Evolutionary conservation across 2,113 vertebrate species (phyloP).

Genomic region (Oenanthe oenanthe): DNA sequence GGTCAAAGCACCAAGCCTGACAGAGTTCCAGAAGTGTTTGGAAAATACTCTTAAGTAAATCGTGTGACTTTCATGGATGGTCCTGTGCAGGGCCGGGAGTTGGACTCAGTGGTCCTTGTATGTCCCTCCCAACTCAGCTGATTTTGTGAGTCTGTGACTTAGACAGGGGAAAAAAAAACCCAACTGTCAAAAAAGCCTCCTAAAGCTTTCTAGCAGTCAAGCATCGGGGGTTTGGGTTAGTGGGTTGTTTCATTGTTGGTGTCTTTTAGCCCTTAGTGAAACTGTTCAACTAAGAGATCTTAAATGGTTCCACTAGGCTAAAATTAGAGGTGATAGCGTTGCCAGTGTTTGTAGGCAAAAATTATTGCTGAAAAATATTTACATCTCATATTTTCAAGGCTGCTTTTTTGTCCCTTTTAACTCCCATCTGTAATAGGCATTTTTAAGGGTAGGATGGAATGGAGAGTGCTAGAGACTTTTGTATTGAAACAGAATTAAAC

Average conservation of each 20-base stretch:
- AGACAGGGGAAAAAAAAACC: rapidly evolving
- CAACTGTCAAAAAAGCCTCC: background rate
- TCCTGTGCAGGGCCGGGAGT: background rate
- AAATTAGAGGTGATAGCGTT: background rate
- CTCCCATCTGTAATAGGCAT: background rate
- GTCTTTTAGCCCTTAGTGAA: background rate
- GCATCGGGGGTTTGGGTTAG: background rate
- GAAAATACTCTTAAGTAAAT: rapidly evolving
- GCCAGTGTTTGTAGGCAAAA: background rate
- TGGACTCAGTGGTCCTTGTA: background rate
- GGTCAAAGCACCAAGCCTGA: background rate
- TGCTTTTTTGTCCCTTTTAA: background rate
- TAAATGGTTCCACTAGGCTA: background rate
- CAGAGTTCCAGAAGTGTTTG: background rate
- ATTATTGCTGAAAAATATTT: background rate
- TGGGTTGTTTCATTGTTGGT: background rate
- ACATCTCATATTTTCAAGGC: background rate
- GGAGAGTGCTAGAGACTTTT: background rate
- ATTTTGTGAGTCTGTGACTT: background rate
- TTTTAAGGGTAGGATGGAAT: background rate
- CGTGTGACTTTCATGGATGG: background rate
- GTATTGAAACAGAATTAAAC: background rate
- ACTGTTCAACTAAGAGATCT: background rate
- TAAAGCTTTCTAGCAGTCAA: background rate
- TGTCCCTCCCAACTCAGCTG: background rate